Percentiles rank a stretch among this genome's conserved stretches.
Conservation (phyloP, 1,140 invertebrate species). For the Temnothorax nylanderi region DNA sequence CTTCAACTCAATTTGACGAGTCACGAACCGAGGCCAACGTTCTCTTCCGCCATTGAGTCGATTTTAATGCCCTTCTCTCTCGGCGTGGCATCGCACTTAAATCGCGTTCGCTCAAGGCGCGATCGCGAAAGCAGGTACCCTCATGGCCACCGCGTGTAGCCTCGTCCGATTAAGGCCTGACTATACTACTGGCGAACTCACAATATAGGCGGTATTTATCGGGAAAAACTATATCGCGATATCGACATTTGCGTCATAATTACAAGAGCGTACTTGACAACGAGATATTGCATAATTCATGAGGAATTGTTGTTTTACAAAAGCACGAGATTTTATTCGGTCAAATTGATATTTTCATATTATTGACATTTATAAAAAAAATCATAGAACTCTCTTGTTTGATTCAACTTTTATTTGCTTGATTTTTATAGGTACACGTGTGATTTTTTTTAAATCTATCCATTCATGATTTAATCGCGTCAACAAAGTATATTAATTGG, state of each 20-base stretch:
- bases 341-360: not conserved
- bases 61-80: not conserved
- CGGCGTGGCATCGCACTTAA: not conserved
- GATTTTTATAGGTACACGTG: not conserved
- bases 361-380: too few relatives aligned
- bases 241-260: not conserved
- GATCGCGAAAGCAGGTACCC: constrained; percentile 63
- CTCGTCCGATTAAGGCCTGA: constrained; percentile 58
- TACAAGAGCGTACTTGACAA: not conserved
- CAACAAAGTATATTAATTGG: not conserved
- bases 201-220: not conserved
- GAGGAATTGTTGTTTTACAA: not conserved
- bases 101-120: not conserved
- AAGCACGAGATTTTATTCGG: not conserved
- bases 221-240: not conserved
- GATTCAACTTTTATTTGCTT: not conserved
- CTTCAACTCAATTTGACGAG: not conserved
- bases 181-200: constrained; percentile 48
- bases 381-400: not conserved
- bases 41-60: not conserved
- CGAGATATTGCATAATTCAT: constrained; percentile 9
- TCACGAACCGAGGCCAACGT: constrained; percentile 6
- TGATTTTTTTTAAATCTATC: not conserved
- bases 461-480: not conserved
- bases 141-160: constrained; percentile 50